Evolutionary conservation across 2,888 invertebrate species (phyloP), one percentile per base, ranked within the genome.

Genomic region (Caenorhabditis doughertyi): DNA sequence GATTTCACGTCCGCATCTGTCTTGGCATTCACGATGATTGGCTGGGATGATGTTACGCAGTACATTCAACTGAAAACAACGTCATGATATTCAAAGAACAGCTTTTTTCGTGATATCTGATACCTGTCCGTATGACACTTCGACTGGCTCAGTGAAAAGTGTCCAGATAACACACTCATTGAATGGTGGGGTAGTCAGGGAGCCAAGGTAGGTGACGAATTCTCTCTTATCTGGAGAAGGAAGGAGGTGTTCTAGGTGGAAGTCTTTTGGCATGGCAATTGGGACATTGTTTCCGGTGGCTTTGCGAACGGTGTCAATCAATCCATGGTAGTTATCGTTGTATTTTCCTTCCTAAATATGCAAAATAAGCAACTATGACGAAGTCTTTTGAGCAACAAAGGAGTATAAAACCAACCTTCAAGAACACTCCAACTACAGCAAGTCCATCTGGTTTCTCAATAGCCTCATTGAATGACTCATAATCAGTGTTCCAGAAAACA

Each of bases 91-190:
- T 29, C 1, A 47, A 18, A 18, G 18, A 47, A 47, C 7, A 3
- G 16, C 32, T 32, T 58, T 27, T 21, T 2, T 51, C 29, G 25
- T 35, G 18, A 55, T 29, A 16, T 55, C 18, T 55, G 55, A n/a
- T 60, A 88, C 89, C 85, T 89, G 88, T 71, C 81, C 81, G n/a
- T 84, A 83, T 0, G 92, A 92, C 32, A 92, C 83, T 72, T 91
- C 89, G 8, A 92, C 87, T 7, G 92, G 92, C 55, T 91, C 89
- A 9, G 92, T 85, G 55, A 92, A 88, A 4, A 92, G 81, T 11
- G 92, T 92, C 92, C 92, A 92, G 32, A 90, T 90, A 55, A 92
- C 92, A 60, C 91, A 90, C 82, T 92, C 92, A 35, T 85, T 89
- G 84, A 89, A 92, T 9, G 92, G 92, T 21, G 92, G 92, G 25